These are phyloP conservation scores for Pipra filicauda DNA, from an alignment of 2,113 vertebrate genomes.

Conservation along the genomic window DNA sequence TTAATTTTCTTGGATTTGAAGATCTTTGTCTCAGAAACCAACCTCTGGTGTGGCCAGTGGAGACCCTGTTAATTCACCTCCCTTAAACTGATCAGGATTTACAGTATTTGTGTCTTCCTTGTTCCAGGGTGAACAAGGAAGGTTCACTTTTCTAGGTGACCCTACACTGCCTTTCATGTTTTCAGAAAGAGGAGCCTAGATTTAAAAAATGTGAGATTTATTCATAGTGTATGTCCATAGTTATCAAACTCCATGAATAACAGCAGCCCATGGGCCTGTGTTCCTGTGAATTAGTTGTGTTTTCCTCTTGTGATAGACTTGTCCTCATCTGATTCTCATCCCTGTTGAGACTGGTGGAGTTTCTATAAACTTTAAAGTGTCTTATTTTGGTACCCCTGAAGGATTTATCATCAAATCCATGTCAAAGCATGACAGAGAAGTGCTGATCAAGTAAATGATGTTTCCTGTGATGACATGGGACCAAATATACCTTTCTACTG, in stretches of 20 bases:
- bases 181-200: not conserved
- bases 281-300: not conserved
- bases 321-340: not conserved
- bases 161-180: not conserved
- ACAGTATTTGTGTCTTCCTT: not conserved
- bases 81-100: not conserved
- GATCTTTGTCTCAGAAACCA: not conserved
- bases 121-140: not conserved
- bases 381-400: not conserved
- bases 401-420: not conserved
- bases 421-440: not conserved
- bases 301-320: not conserved
- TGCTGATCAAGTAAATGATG: not conserved
- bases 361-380: not conserved
- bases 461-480: not conserved
- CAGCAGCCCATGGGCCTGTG: not conserved
- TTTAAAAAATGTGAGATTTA: not conserved
- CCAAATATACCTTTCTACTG: not conserved
- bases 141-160: not conserved
- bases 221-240: not conserved
- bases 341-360: not conserved
- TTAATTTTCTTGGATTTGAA: not conserved
- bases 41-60: not conserved
- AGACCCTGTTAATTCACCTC: not conserved
- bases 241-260: not conserved